A percentile compares a stretch with the other conserved stretches of the same genome.
phyloP scores from a whole-genome alignment of 2,797 vertebrate genomes.

The Dermochelys coriacea region DNA sequence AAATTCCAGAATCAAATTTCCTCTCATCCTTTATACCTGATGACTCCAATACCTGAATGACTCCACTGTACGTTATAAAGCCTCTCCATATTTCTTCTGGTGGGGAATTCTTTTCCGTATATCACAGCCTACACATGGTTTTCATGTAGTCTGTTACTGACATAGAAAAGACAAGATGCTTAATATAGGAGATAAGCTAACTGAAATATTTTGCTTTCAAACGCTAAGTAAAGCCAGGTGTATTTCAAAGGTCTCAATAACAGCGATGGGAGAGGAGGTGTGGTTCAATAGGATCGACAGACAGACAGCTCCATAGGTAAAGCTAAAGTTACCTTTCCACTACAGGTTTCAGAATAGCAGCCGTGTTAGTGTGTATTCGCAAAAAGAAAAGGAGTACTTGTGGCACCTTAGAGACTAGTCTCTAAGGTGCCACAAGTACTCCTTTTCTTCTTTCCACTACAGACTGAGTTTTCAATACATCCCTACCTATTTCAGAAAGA shows the following conservation, averaged over 20 bases:
- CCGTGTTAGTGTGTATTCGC: too few species aligned
- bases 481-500: not conserved
- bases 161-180: constrained; percentile 5
- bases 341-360: too few species aligned
- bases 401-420: too few species aligned
- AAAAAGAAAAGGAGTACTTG: too few species aligned
- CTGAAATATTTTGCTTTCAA: constrained; percentile 40
- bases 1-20: constrained; percentile 50
- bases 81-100: not conserved
- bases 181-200: not conserved
- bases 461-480: not conserved
- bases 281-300: not conserved
- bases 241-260: constrained; percentile 21
- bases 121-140: not conserved
- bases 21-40: constrained; percentile 32
- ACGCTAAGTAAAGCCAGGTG: constrained; percentile 28
- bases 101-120: not conserved
- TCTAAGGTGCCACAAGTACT: too few species aligned
- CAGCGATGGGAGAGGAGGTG: not conserved
- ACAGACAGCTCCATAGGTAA: constrained; percentile 17
- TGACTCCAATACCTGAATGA: constrained; percentile 14
- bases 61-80: not conserved
- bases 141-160: not conserved
- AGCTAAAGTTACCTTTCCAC: not conserved
- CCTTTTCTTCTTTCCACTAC: not conserved